These are phyloP conservation scores for Sebastes miniatus DNA, from an alignment of 2,797 vertebrate genomes.

Conservation along the genomic window DNA sequence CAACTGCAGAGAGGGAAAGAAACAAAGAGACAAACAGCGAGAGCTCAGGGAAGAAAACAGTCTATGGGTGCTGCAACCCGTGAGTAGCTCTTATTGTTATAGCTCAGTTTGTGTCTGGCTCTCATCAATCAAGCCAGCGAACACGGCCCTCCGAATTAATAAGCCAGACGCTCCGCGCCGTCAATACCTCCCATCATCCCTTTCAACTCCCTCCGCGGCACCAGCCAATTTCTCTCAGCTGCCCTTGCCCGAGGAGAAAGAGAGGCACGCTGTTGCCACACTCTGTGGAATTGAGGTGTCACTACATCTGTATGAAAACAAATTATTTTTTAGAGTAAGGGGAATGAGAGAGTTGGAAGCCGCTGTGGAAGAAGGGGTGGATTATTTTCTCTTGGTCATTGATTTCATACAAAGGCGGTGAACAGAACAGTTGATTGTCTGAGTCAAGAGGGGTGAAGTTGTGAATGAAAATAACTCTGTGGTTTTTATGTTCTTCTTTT, in stretches of 20 bases:
- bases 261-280: slow-evolving; percentile 39
- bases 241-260: slow-evolving; percentile 67
- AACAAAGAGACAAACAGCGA: slow-evolving; percentile 33
- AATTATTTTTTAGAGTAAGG: slow-evolving; percentile 66
- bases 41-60: slow-evolving; percentile 40
- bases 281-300: slow-evolving; percentile 73
- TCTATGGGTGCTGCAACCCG: slow-evolving; percentile 28
- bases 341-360: slow-evolving; percentile 33
- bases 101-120: slow-evolving; percentile 68
- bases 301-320: slow-evolving; percentile 73
- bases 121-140: slow-evolving; percentile 71
- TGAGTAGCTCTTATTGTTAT: slow-evolving; percentile 61
- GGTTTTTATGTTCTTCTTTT: neutral
- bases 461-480: slow-evolving; percentile 21
- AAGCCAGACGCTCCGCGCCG: slow-evolving; percentile 57
- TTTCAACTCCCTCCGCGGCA: slow-evolving; percentile 62
- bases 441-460: slow-evolving; percentile 23
- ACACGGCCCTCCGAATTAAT: slow-evolving; percentile 66
- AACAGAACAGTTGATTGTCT: slow-evolving; percentile 40
- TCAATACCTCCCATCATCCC: slow-evolving; percentile 73
- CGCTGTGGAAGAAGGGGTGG: slow-evolving; percentile 16
- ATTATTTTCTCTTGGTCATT: slow-evolving; percentile 55
- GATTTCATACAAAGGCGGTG: slow-evolving; percentile 45
- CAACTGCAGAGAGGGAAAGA: neutral
- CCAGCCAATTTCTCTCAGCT: slow-evolving; percentile 64